Percentiles rank a stretch among this genome's conserved stretches.
phyloP scores from a whole-genome alignment of 2,888 invertebrate genomes.

The Lutraria lutraria region DNA sequence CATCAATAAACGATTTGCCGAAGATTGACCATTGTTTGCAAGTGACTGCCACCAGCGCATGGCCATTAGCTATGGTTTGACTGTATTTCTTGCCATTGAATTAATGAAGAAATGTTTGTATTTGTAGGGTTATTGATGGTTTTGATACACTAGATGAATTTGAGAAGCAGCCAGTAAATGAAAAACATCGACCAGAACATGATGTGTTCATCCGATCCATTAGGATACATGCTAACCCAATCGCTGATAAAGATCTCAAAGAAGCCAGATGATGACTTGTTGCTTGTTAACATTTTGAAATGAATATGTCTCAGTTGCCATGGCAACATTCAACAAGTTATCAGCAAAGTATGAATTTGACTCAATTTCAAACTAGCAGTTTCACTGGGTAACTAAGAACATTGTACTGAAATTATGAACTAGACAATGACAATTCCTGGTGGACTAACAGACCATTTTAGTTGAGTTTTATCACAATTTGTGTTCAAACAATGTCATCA shows the following conservation, averaged over 20 bases:
- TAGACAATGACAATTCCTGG: not conserved
- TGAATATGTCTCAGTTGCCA: not conserved
- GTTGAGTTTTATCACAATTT: not conserved
- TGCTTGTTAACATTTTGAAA: not conserved
- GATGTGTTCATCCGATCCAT: slow-evolving; percentile 95
- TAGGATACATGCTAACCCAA: slow-evolving; percentile 99
- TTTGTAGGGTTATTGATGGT: slow-evolving; percentile 96
- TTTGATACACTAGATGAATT: slow-evolving; percentile 97
- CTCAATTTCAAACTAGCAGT: not conserved
- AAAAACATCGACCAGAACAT: slow-evolving; percentile 95
- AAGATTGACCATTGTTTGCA: too few species aligned
- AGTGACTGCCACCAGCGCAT: too few species aligned
- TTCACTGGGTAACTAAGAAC: not conserved
- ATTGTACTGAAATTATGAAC: not conserved
- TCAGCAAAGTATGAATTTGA: not conserved
- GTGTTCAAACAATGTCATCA: slow-evolving; percentile 2
- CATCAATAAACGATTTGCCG: too few species aligned
- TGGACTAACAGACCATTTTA: not conserved
- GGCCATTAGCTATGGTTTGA: too few species aligned
- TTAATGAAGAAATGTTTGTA: not conserved
- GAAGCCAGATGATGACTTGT: slow-evolving; percentile 12
- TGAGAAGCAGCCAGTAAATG: slow-evolving; percentile 97
- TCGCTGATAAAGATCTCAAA: slow-evolving; percentile 89
- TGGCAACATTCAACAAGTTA: not conserved
- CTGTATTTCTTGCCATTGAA: too few species aligned